Percentiles rank a stretch among this genome's conserved stretches.
Evolutionary conservation across 2,113 vertebrate species (phyloP).

Genomic region (Agelaius tricolor): DNA sequence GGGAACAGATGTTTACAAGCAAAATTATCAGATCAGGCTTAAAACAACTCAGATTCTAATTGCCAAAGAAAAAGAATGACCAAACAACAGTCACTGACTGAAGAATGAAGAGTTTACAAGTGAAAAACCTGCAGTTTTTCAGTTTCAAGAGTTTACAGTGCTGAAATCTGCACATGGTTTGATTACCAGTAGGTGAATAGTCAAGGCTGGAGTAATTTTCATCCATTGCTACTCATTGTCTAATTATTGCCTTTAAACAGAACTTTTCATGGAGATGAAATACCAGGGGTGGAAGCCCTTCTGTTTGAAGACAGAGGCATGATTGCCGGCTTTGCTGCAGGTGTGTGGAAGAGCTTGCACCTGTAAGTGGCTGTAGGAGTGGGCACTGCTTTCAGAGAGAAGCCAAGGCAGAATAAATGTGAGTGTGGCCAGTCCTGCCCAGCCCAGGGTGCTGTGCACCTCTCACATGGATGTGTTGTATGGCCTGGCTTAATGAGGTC

Average conservation of each 20-base stretch:
- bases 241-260: neutral
- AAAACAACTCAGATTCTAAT: neutral
- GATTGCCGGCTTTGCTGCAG: neutral
- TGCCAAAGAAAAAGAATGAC: neutral
- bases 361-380: neutral
- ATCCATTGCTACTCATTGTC: neutral
- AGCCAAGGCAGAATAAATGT: neutral
- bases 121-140: neutral
- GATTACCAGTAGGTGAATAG: neutral
- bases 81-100: neutral
- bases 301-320: neutral
- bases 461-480: rapidly evolving
- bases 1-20: neutral
- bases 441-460: neutral
- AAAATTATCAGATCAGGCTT: neutral
- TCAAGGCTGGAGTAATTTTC: neutral
- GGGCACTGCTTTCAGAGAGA: neutral
- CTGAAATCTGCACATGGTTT: neutral
- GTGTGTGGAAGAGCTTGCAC: neutral
- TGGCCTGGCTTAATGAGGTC: neutral
- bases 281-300: neutral
- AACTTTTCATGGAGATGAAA: neutral
- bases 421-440: too few species aligned
- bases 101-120: neutral
- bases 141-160: neutral